Base-by-base conservation (phyloP, 2,888 invertebrate genomes). In the Hemaris fuciformis region DNA sequence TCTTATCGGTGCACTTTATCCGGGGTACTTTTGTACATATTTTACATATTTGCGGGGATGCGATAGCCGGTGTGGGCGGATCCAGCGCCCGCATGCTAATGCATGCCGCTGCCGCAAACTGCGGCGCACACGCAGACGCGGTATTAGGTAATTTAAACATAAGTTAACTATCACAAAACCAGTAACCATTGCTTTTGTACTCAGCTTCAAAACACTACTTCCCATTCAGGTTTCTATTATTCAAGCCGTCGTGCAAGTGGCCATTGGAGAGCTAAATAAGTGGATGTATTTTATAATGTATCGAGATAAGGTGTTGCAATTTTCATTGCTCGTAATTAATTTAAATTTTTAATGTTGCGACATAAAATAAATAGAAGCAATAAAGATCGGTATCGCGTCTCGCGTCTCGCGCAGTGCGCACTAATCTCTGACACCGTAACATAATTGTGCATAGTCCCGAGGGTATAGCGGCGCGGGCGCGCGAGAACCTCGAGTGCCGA, bases 1-100 rank as follows among this genome's bases (percentile, higher is more conserved):
- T 82, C 82, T 88, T 91, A 91, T 90, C 88, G 84, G 71, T 83
- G 84, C 84, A 89, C 87, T 89, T 91, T 86, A 90, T 89, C 89
- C 89, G 82, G 87, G 84, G 80, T 87, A 86, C 87, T 87, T 89
- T 88, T 87, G 87, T 84, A 88, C 85, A 88, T 89, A 90, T 89
- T 90, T 90, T 89, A 87, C 85, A 88, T 88, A 87, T 88, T 87
- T 87, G 83, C 81, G 80, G 81, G 85, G 85, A 84, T 82, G 84
- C 74, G 86, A 88, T 87, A 84, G 85, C 76, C 76, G 69, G 79
- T 74, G 89, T 88, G 87, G 91, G 90, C 87, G 90, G 82, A 80
- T 64, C 79, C 76, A 68, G 79, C 70, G 78, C 77, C 80, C 83
- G 85, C 85, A 85, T 83, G 81, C 80, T 87, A 89, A 89, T 89